These are phyloP conservation scores for Rhynchophorus ferrugineus DNA, from an alignment of 1,140 invertebrate genomes.

Conservation along the genomic window DNA sequence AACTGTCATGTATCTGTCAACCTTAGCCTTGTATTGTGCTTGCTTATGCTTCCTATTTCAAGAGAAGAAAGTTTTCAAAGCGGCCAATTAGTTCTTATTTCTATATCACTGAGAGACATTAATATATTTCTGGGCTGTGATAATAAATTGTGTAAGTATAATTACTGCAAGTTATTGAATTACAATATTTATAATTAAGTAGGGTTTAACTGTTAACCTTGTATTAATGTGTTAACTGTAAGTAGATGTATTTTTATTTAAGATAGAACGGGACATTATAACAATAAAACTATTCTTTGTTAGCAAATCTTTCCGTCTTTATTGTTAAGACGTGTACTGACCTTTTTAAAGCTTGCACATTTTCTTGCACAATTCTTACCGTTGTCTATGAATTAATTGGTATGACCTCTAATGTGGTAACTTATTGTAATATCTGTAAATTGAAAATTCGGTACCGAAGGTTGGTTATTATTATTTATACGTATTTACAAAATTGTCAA, in stretches of 20 bases:
- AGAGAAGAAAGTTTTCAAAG: constrained; percentile 9
- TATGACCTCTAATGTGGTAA: background rate
- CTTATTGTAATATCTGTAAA: too few species aligned
- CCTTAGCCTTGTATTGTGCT: constrained; percentile 17
- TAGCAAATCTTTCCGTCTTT: constrained; percentile 7
- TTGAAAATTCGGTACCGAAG: too few species aligned
- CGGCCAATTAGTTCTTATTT: background rate
- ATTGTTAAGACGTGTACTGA: constrained; percentile 11
- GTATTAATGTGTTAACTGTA: constrained; percentile 18
- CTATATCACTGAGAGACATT: too few species aligned
- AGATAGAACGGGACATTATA: constrained; percentile 14
- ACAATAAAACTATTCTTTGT: constrained; percentile 18
- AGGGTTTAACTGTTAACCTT: too few species aligned
- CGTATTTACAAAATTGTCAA: too few species aligned
- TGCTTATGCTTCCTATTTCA: constrained; percentile 14
- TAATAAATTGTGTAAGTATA: background rate
- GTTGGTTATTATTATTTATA: too few species aligned
- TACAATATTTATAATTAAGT: too few species aligned
- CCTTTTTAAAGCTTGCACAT: constrained; percentile 11
- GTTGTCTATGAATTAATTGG: background rate
- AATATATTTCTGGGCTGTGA: too few species aligned
- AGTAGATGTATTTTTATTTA: constrained; percentile 8
- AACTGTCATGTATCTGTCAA: constrained; percentile 21
- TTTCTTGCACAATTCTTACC: background rate
- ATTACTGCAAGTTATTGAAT: too few species aligned